These are phyloP conservation scores for Drosophila varians DNA, from an alignment of 1,140 invertebrate species.

Conservation along the genomic window DNA sequence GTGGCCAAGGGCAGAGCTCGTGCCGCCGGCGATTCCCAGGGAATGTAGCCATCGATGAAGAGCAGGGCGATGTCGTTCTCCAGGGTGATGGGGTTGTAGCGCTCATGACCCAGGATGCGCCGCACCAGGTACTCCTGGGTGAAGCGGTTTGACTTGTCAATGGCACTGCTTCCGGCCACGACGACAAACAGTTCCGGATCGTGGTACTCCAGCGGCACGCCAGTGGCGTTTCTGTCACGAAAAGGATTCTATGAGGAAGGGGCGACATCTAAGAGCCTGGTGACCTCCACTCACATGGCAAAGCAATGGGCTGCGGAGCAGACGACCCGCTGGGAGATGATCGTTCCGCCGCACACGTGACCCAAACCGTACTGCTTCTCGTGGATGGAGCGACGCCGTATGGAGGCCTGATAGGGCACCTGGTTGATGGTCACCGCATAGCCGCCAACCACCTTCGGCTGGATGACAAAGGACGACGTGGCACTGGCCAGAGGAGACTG, in stretches of 20 bases:
- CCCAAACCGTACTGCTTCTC: constrained; percentile 34
- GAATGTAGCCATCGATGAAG: constrained; percentile 45
- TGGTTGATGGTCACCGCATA: constrained; percentile 25
- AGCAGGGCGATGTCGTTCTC: constrained; percentile 61
- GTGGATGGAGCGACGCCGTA: constrained; percentile 26
- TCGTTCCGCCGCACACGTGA: constrained; percentile 54
- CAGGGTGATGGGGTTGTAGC: constrained; percentile 19
- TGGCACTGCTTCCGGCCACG: constrained; percentile 33
- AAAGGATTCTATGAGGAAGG: neutral
- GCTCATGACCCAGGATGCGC: constrained; percentile 33
- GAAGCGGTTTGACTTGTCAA: neutral
- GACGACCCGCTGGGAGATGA: constrained; percentile 52
- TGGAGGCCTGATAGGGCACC: constrained; percentile 51
- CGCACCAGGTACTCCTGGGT: constrained; percentile 39
- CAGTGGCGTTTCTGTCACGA: constrained; percentile 22
- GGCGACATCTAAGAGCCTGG: neutral
- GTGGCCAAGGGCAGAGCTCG: constrained; percentile 5
- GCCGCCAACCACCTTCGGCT: constrained; percentile 56
- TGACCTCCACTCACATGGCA: constrained; percentile 40
- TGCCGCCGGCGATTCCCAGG: neutral
- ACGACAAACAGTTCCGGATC: constrained; percentile 25
- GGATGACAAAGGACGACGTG: constrained; percentile 9
- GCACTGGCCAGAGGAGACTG: neutral
- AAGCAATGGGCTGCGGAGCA: constrained; percentile 62
- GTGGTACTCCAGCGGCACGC: neutral